phyloP scores from a whole-genome alignment of 1,140 invertebrate genomes.

The Helicoverpa zea region DNA sequence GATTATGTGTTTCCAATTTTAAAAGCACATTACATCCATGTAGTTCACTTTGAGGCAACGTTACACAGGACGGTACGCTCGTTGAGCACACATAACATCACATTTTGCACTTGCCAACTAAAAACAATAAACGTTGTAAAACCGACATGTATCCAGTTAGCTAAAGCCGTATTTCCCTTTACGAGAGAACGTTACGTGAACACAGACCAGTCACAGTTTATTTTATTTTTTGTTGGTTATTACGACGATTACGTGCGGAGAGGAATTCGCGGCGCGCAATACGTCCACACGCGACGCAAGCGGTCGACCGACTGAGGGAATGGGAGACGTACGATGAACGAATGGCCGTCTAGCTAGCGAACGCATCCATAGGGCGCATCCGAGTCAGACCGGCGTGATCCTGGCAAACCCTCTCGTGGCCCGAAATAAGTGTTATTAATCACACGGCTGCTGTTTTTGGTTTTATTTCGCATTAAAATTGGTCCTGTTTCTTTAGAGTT shows the following conservation, averaged over 20 bases:
- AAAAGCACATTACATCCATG: slow-evolving; percentile 77
- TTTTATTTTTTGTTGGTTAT: slow-evolving; percentile 66
- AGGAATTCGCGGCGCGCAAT: slow-evolving; percentile 40
- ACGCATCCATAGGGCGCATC: slow-evolving; percentile 70
- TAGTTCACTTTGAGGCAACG: slow-evolving; percentile 77
- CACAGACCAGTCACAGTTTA: slow-evolving; percentile 69
- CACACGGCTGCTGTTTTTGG: slow-evolving; percentile 31
- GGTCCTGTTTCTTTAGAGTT: slow-evolving; percentile 12
- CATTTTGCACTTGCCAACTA: slow-evolving; percentile 79
- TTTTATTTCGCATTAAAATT: slow-evolving; percentile 44
- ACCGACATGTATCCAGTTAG: slow-evolving; percentile 70
- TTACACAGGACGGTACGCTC: slow-evolving; percentile 77
- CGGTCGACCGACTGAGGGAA: slow-evolving; percentile 75
- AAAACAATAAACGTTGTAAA: slow-evolving; percentile 69
- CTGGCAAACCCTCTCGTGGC: slow-evolving; percentile 55
- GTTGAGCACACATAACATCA: slow-evolving; percentile 80
- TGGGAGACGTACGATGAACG: slow-evolving; percentile 55
- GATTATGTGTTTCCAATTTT: slow-evolving; percentile 71
- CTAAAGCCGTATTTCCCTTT: slow-evolving; percentile 59
- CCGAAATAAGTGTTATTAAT: slow-evolving; percentile 61
- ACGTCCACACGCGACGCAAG: slow-evolving; percentile 65
- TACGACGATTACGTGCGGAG: slow-evolving; percentile 70
- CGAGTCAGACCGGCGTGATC: slow-evolving; percentile 58
- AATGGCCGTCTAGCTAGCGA: slow-evolving; percentile 57
- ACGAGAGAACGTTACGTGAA: slow-evolving; percentile 63